These are phyloP conservation scores for Drosophila grimshawi DNA, from an alignment of 1,140 invertebrate genomes.

Conservation along the genomic window DNA sequence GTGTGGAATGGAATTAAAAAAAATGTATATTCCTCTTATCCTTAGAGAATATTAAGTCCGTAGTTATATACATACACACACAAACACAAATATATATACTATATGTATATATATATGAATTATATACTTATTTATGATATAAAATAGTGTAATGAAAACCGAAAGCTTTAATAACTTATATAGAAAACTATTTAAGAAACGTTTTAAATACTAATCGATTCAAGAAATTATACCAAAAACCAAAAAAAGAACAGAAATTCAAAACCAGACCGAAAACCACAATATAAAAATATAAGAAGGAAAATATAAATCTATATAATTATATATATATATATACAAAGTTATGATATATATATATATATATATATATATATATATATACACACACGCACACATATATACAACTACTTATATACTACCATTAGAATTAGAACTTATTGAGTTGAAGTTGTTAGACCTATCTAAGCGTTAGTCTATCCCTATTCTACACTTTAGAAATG, in stretches of 20 bases:
- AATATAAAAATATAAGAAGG: conserved; percentile 15
- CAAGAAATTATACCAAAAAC: conserved; percentile 27
- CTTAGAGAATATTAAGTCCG: conserved; percentile 67
- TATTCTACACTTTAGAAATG: conserved; percentile 43
- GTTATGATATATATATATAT: conserved; percentile 9
- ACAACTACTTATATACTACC: conserved; percentile 39
- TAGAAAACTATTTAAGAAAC: conserved; percentile 78
- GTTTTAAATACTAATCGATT: conserved; percentile 76
- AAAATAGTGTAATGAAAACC: conserved; percentile 82
- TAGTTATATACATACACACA: conserved; percentile 42
- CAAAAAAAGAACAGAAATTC: conserved; percentile 23
- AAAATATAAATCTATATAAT: conserved; percentile 12
- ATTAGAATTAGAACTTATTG: conserved; percentile 53
- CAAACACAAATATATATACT: conserved; percentile 53
- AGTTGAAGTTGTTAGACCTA: conserved; percentile 55
- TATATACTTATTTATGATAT: conserved; percentile 55
- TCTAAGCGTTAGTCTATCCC: conserved; percentile 60
- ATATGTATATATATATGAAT: conserved; percentile 49
- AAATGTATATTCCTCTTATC: conserved; percentile 77
- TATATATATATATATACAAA: conserved; percentile 11
- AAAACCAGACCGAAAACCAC: conserved; percentile 29
- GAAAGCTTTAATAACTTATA: conserved; percentile 84
- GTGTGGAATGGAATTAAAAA: conserved; percentile 7
- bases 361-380: conserved; percentile 11
- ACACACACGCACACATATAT: conserved; percentile 10